Evolutionary conservation across 1,140 invertebrate species (phyloP), one percentile per base, ranked within the genome.

Genomic region (Sminthurides bifidus): DNA sequence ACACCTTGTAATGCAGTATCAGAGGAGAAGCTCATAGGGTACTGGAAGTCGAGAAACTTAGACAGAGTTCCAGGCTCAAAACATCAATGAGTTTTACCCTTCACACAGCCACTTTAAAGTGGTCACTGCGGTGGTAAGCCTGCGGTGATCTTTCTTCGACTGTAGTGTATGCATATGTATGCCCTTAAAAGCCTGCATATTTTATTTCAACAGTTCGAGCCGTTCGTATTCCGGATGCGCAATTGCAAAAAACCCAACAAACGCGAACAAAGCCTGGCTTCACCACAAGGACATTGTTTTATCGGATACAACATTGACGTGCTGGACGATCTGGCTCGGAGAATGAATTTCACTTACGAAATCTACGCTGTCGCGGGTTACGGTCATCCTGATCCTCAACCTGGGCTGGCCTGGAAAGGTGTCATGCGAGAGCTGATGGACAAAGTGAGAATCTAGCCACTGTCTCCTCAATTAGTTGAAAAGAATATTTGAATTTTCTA

Each of bases 251-350:
- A 19, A 73, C 79, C 33, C 74, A 76, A 0, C 71, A 76, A 27
- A 27, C 8, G 8, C 6, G 19, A 27, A 27, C 26, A 27, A 30
- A 30, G 24, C 14, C 31, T 21, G 10, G 6, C 4, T 49, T 3
- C 0, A 62, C 60, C n/a, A n/a, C n/a, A n/a, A n/a, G n/a, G n/a
- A 4, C 68, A 73, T 24, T 73, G 70, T 0, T 93, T 81, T 68
- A 80, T 80, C 64, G 93, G 93, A 4, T 96, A 94, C 68, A 94
- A 91, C 69, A 87, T 95, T 44, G 92, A 96, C 69, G 71, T 97
- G 0, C 79, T 97, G 2, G 76, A 92, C 52, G 80, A 85, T 68
- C 89, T 96, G 45, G 78, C 81, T 27, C 72, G 82, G 45, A 80
- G 83, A 19, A 75, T 93, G 0, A 79, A 84, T 49, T 96, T 56